Percentiles rank a stretch among this genome's conserved stretches.
phyloP scores from a whole-genome alignment of 2,797 vertebrate species.

The Sphenodon punctatus region DNA sequence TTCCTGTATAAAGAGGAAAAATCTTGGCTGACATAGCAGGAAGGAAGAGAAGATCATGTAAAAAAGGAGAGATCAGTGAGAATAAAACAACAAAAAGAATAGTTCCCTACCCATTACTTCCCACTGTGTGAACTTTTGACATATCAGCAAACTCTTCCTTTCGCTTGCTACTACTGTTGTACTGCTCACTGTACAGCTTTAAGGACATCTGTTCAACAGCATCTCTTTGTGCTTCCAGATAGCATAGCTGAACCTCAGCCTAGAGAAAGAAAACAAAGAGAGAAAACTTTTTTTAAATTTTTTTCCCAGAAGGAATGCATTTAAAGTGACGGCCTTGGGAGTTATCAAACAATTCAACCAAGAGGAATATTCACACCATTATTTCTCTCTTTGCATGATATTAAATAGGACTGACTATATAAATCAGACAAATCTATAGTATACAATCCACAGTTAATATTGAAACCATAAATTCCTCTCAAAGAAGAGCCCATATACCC shows the following conservation, averaged over 20 bases:
- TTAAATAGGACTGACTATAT: conserved; percentile 41
- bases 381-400: neutral
- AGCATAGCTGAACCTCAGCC: conserved; percentile 82
- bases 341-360: conserved; percentile 34
- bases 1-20: conserved; percentile 44
- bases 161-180: conserved; percentile 78
- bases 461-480: conserved; percentile 39
- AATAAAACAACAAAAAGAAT: conserved; percentile 77
- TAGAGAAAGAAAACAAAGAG: conserved; percentile 76
- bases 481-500: conserved; percentile 34
- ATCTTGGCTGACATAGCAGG: conserved; percentile 24
- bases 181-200: conserved; percentile 86
- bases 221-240: conserved; percentile 86
- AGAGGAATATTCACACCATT: conserved; percentile 17
- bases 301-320: conserved; percentile 65
- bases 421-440: neutral
- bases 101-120: conserved; percentile 86
- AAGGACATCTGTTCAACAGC: conserved; percentile 92
- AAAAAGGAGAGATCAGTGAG: conserved; percentile 67
- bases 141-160: conserved; percentile 82
- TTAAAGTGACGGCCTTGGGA: conserved; percentile 50
- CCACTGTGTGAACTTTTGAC: conserved; percentile 82
- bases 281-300: conserved; percentile 45
- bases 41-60: conserved; percentile 32
- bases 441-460: conserved; percentile 39